A percentile compares a stretch with the other conserved stretches of the same genome.
These are phyloP conservation scores for Myotis daubentonii DNA, from an alignment of 2,797 vertebrate genomes.

Conservation along the genomic window DNA sequence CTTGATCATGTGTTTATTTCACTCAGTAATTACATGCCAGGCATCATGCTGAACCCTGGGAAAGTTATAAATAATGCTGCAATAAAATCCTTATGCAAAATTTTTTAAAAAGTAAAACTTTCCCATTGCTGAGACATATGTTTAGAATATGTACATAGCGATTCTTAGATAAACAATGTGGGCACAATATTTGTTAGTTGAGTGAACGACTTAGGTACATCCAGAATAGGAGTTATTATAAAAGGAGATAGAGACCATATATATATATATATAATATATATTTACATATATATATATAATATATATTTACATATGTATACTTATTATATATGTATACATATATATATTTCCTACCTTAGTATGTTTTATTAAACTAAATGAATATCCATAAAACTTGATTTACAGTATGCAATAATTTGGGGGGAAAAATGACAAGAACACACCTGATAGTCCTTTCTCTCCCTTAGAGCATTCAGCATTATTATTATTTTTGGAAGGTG, in stretches of 20 bases:
- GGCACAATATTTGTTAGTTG: neutral
- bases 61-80: neutral
- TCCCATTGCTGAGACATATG: neutral
- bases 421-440: neutral
- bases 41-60: neutral
- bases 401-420: neutral
- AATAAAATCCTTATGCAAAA: neutral
- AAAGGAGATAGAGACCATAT: neutral
- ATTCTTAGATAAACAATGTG: neutral
- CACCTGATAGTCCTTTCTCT: neutral
- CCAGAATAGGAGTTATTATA: neutral
- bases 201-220: neutral
- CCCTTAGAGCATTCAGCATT: neutral
- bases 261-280: neutral
- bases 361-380: constrained; percentile 48
- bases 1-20: neutral
- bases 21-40: neutral
- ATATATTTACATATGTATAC: too few relatives aligned
- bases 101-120: neutral
- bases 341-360: neutral
- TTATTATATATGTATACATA: neutral
- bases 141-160: neutral
- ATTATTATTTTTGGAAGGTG: constrained; percentile 6
- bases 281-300: too few relatives aligned
- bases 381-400: constrained; percentile 21